Evolutionary conservation across 1,140 invertebrate genomes (phyloP).

Genomic region (Drosophila arizonae): DNA sequence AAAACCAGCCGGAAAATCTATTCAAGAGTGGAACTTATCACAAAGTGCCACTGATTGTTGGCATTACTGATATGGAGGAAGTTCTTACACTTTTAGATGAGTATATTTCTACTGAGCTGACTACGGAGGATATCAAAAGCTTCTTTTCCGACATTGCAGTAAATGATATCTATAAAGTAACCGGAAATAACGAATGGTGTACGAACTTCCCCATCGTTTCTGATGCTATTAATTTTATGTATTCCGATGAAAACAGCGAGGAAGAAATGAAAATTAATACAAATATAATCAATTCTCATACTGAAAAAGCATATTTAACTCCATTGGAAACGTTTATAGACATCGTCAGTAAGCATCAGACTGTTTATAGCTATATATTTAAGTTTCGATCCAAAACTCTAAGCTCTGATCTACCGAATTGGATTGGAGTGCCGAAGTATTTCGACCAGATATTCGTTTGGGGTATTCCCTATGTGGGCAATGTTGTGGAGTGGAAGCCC

Average conservation of each 20-base stretch:
- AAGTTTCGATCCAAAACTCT: slow-evolving; percentile 88
- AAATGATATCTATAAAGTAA: slow-evolving; percentile 84
- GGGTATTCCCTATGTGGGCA: slow-evolving; percentile 88
- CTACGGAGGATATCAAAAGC: slow-evolving; percentile 85
- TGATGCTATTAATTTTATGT: slow-evolving; percentile 89
- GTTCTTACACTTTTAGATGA: slow-evolving; percentile 85
- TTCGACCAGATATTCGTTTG: slow-evolving; percentile 91
- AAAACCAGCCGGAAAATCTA: slow-evolving; percentile 86
- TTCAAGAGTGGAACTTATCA: slow-evolving; percentile 85
- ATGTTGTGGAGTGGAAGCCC: slow-evolving; percentile 87
- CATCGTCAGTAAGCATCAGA: slow-evolving; percentile 85
- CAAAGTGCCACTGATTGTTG: slow-evolving; percentile 88
- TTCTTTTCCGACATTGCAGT: slow-evolving; percentile 86
- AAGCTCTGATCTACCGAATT: slow-evolving; percentile 86
- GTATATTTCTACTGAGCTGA: slow-evolving; percentile 84
- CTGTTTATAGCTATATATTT: slow-evolving; percentile 89
- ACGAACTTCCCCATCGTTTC: slow-evolving; percentile 88
- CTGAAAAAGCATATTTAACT: slow-evolving; percentile 89
- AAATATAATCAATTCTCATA: slow-evolving; percentile 87
- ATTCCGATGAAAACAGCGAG: slow-evolving; percentile 85
- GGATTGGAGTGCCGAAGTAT: slow-evolving; percentile 90
- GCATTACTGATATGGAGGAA: slow-evolving; percentile 91
- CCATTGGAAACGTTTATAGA: slow-evolving; percentile 87
- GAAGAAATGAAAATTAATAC: slow-evolving; percentile 83
- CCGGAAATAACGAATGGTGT: slow-evolving; percentile 85